Conservation (phyloP, 1,140 invertebrate species). For the Neotoxoptera formosana region DNA sequence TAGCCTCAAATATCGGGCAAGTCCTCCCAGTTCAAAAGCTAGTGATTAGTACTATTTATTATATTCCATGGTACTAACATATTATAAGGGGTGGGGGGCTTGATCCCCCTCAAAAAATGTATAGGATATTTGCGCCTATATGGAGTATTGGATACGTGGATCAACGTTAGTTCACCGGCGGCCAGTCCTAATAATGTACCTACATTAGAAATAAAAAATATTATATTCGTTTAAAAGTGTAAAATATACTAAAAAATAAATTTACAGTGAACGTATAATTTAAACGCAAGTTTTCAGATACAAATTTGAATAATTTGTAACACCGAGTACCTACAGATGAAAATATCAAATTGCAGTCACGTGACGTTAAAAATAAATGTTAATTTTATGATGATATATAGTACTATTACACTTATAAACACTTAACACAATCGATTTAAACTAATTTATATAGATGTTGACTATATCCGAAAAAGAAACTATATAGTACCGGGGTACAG, state of each 20-base stretch:
- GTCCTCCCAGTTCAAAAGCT: no score
- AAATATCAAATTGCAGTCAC: neutral
- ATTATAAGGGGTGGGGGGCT: no score
- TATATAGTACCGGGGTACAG: neutral
- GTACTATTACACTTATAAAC: neutral
- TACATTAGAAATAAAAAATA: no score
- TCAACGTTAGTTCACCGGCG: no score
- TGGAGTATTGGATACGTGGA: no score
- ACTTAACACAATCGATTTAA: neutral
- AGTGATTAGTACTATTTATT: no score
- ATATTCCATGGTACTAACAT: no score
- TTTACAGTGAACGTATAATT: neutral
- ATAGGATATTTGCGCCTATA: no score
- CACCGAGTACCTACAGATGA: neutral
- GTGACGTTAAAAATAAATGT: neutral
- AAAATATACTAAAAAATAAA: neutral
- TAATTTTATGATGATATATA: neutral
- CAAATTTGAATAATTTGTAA: conserved; percentile 8
- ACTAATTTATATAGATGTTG: neutral
- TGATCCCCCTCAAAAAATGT: no score
- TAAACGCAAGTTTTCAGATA: neutral
- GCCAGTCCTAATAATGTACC: no score
- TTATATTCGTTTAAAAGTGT: no score
- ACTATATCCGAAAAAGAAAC: neutral
- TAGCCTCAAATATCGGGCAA: no score